Evolutionary conservation across 2,113 vertebrate genomes (phyloP), one percentile per base, ranked within the genome.

Genomic region (Pseudorhombus dupliciocellatus): DNA sequence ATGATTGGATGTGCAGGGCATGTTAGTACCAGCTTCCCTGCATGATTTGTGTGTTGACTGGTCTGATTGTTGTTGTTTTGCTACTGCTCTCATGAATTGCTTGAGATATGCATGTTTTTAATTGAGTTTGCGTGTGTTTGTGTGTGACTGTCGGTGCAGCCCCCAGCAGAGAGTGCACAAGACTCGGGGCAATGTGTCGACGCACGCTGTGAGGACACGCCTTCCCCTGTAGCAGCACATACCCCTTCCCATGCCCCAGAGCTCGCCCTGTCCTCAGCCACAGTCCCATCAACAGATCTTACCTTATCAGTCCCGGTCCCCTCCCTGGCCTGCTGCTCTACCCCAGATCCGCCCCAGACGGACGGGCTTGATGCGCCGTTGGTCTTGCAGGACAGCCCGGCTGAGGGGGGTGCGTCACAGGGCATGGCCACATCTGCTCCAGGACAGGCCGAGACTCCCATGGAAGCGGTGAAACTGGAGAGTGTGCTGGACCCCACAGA

Each of bases 401-500:
- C 87, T 63, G 84, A 75, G 81, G 91, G 88, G 88, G 92, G 79
- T 28, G 51, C 75, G 60, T 87, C 84, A 65, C 84, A 87, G 89
- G 88, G 90, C 88, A 81, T 66, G 82, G 67, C 73, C 90, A 85
- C 80, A 88, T 92, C 89, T 89, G 76, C 86, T 90, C 69, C 92
- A 76, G 92, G 92, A 72, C 79, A 37, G 74, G 77, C 91, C 77
- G 87, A 61, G 81, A 81, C 91, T 87, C 89, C 87, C 85, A 81
- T 84, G 84, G 92, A 92, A 80, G 90, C 87, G 88, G 74, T 88
- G 89, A 94, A 93, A 94, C 80, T 92, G 91, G 95, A 95, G 89
- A 94, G 84, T 87, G 94, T 96, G 87, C 93, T 96, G 94, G 96
- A 98, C 91, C 95, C 97, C 87, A 94, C 95, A 81, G 97, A 98